A percentile compares a stretch with the other conserved stretches of the same genome.
Evolutionary conservation across 2,113 vertebrate species (phyloP).

Genomic region (Coregonus clupeaformis): DNA sequence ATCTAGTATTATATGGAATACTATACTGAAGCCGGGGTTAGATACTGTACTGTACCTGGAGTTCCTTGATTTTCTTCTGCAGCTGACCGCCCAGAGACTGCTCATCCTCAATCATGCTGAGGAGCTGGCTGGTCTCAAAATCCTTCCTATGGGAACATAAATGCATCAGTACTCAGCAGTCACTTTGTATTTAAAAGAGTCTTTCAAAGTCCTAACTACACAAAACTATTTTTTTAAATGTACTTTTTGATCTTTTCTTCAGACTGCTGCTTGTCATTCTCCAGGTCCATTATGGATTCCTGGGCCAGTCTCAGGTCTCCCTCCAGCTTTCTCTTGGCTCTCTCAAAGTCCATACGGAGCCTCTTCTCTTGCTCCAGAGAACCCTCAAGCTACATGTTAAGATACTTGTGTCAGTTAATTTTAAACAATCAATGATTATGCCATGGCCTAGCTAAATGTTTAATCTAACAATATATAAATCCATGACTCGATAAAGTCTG

Average conservation of each 20-base stretch:
- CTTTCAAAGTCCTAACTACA: too few relatives aligned
- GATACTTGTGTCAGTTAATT: too few relatives aligned
- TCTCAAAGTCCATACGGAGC: conserved; percentile 70
- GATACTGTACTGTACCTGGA: conserved; percentile 59
- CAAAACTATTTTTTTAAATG: not conserved
- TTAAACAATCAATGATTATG: too few relatives aligned
- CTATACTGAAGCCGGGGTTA: not conserved
- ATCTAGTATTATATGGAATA: not conserved
- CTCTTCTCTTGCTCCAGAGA: conserved; percentile 75
- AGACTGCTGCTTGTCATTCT: conserved; percentile 52
- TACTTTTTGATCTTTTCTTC: conserved; percentile 70
- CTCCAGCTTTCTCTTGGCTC: conserved; percentile 31
- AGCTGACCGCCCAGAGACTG: conserved; percentile 72
- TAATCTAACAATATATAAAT: too few relatives aligned
- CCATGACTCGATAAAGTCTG: too few relatives aligned
- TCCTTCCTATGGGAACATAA: conserved; percentile 58
- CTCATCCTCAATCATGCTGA: conserved; percentile 71
- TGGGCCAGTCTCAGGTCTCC: too few relatives aligned
- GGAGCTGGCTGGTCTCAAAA: conserved; percentile 73
- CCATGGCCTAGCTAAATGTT: too few relatives aligned
- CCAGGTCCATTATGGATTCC: too few relatives aligned
- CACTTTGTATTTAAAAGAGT: too few relatives aligned
- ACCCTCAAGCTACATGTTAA: conserved; percentile 59
- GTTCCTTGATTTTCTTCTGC: conserved; percentile 73
- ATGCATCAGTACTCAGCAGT: not conserved